phyloP scores from a whole-genome alignment of 1,140 invertebrate genomes.

The Drosophila paulistorum region DNA sequence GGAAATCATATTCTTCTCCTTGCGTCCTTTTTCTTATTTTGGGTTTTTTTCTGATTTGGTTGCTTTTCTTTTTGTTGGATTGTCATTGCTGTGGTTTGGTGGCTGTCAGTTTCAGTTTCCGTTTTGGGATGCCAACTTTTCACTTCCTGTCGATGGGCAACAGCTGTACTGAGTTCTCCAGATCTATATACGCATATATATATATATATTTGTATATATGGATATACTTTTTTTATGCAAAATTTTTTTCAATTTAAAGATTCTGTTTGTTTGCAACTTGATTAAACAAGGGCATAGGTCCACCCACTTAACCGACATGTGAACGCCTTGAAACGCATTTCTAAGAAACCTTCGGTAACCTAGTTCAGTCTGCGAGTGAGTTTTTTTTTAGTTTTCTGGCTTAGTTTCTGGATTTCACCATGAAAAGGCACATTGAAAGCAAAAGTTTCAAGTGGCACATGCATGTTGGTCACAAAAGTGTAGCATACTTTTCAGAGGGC shows the following conservation, averaged over 20 bases:
- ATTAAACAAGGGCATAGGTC: constrained; percentile 33
- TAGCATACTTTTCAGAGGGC: constrained; percentile 44
- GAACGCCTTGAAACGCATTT: constrained; percentile 34
- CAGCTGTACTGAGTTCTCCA: constrained; percentile 61
- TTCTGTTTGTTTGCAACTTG: constrained; percentile 13
- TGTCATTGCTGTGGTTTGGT: constrained; percentile 59
- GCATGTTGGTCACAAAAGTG: constrained; percentile 45
- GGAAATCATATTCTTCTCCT: constrained; percentile 71
- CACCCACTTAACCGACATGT: background rate
- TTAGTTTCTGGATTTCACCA: constrained; percentile 40
- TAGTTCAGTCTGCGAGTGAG: constrained; percentile 44
- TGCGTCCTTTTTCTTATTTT: constrained; percentile 37
- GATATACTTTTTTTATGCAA: background rate
- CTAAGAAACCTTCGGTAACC: constrained; percentile 74
- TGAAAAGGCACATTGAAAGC: constrained; percentile 60
- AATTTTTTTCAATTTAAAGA: constrained; percentile 51
- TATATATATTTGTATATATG: constrained; percentile 17
- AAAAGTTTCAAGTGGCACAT: constrained; percentile 65
- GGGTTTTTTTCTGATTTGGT: constrained; percentile 19
- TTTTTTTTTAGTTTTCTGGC: background rate
- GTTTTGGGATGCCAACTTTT: constrained; percentile 70
- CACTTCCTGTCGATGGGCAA: constrained; percentile 77
- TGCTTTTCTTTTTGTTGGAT: constrained; percentile 43
- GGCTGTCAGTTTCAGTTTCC: constrained; percentile 74
- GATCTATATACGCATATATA: background rate